Evolutionary conservation across 2,113 vertebrate species (phyloP).

Genomic region (Montifringilla adamsi): DNA sequence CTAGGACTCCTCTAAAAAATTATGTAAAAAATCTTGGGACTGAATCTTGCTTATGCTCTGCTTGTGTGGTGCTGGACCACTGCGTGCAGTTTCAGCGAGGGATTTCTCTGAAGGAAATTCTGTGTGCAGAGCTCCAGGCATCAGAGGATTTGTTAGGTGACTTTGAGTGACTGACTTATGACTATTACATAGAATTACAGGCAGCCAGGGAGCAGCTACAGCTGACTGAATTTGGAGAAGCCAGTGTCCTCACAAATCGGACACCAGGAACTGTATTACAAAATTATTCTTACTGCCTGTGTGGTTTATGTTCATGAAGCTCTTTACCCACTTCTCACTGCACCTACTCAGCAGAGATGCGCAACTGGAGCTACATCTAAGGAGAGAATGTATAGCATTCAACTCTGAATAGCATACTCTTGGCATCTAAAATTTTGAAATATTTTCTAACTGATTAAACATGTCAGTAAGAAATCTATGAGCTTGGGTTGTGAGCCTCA

Average conservation of each 20-base stretch:
- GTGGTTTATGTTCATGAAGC: background rate
- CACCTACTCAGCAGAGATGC: background rate
- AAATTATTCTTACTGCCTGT: background rate
- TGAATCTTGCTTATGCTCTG: background rate
- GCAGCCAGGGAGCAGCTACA: background rate
- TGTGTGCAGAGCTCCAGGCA: background rate
- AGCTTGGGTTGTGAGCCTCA: background rate
- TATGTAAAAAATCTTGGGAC: background rate
- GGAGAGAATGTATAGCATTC: background rate
- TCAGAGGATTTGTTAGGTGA: background rate
- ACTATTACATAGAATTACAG: background rate
- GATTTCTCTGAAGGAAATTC: background rate
- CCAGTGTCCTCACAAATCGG: rapidly evolving
- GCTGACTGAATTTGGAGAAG: background rate
- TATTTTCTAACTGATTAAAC: background rate
- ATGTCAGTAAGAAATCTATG: background rate
- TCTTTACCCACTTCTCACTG: background rate
- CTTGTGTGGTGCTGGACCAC: background rate
- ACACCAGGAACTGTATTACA: background rate
- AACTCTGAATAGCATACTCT: background rate
- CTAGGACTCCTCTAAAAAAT: background rate
- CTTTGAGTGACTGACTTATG: background rate
- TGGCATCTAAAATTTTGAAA: background rate
- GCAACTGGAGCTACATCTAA: background rate
- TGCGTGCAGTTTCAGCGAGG: background rate